phyloP scores from a whole-genome alignment of 2,888 invertebrate species.

The Hylaea fasciaria region DNA sequence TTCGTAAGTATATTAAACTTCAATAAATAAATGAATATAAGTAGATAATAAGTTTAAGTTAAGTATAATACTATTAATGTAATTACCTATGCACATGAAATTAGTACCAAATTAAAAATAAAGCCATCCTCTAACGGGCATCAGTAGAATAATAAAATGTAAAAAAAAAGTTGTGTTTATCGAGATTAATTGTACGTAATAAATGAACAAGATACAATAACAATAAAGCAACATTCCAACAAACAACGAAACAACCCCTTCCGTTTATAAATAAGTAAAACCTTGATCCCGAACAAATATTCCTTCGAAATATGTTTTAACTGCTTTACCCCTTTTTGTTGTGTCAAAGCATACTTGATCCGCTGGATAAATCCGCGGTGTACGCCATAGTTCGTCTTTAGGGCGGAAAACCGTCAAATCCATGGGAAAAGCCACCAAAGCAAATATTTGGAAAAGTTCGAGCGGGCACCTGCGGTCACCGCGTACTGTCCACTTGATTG shows the following conservation, averaged over 20 bases:
- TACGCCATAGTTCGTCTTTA: constrained; percentile 56
- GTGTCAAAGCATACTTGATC: constrained; percentile 84
- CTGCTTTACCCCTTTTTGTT: constrained; percentile 66
- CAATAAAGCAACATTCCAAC: constrained; percentile 3
- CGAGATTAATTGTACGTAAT: no score
- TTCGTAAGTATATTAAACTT: no score
- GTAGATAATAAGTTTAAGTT: no score
- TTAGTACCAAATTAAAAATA: no score
- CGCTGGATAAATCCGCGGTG: constrained; percentile 72
- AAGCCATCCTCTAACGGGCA: no score
- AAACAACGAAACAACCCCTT: constrained; percentile 23
- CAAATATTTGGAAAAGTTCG: constrained; percentile 83
- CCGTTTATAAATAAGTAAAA: constrained; percentile 19
- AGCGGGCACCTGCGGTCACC: constrained; percentile 78
- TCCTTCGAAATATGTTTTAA: constrained; percentile 63
- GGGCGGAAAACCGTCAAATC: constrained; percentile 69
- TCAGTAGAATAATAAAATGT: no score
- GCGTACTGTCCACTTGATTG: constrained; percentile 66
- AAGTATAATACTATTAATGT: no score
- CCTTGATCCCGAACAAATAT: constrained; percentile 62
- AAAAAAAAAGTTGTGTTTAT: no score
- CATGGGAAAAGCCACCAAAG: constrained; percentile 73
- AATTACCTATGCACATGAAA: no score
- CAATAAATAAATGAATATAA: no score
- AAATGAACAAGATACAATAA: neutral